Base-by-base conservation (phyloP, 2,888 invertebrate genomes). In the Parascotia fuliginaria region DNA sequence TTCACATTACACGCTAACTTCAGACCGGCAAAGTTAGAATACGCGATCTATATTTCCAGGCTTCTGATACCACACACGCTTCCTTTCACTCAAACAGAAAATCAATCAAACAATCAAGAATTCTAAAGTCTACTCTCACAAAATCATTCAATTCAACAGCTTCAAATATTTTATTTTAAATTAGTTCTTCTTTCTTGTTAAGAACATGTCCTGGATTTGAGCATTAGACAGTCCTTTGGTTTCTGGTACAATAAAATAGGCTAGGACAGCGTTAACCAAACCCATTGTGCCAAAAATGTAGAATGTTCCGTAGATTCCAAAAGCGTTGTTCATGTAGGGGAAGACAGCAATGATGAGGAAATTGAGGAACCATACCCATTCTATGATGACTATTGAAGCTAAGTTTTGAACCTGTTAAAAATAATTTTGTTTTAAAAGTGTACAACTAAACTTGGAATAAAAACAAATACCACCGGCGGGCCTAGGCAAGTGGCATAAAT, bases 191-290 rank as follows among this genome's bases (percentile, higher is more conserved):
- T 50, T 60, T 14, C 60, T 59, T 4, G 41, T 75, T 53, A 1
- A 60, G 50, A 60, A 79, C 75, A 46, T 29, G 14, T 69, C 70
- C 36, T 92, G 83, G 12, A 93, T 92, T 40, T 86, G 79, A 11
- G 79, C 77, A 28, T 81, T 85, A 0, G 88, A 83, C 0, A 91
- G 71, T 1, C 92, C 92, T 45, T 92, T 93, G 0, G 93, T 93
- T 69, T 93, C 93, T 0, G 93, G 92, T 0, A 93, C 74, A 1
- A 79, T 60, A 9, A 85, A 62, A 29, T 77, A 77, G 0, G 81
- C 74, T n/a, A 86, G 58, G 0, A 85, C 27, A 0, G 78, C 75
- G 3, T 90, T 79, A 0, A 67, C 3, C 0, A 85, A 22, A 9
- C 79, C 80, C 13, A 79, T 73, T 0, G 58, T 24, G 0, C 86